Percentiles rank a stretch among this genome's conserved stretches.
phyloP scores from a whole-genome alignment of 2,113 vertebrate species.

The Pomatostomus ruficeps region DNA sequence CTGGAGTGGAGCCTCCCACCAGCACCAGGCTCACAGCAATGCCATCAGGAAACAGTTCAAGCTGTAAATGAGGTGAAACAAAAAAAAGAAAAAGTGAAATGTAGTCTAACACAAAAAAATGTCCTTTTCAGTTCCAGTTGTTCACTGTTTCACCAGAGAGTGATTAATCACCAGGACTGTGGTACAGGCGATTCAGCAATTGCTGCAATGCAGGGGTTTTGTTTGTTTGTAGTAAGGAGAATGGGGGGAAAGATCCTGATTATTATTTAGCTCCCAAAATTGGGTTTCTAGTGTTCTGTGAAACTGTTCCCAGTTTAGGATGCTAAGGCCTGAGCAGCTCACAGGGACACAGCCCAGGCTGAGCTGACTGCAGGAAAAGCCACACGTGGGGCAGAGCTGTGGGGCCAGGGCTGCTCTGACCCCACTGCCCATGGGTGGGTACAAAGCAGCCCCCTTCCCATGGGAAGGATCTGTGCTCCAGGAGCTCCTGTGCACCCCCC shows the following conservation, averaged over 20 bases:
- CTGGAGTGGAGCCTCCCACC: neutral
- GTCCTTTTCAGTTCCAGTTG: neutral
- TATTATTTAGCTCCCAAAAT: neutral
- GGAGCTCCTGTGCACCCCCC: neutral
- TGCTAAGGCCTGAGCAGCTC: neutral
- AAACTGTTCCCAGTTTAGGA: neutral
- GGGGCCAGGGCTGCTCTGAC: neutral
- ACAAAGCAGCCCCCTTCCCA: neutral
- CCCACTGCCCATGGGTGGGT: rapidly evolving
- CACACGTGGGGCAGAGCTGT: rapidly evolving
- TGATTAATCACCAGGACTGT: constrained; percentile 48
- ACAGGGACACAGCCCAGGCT: rapidly evolving
- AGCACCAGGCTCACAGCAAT: rapidly evolving
- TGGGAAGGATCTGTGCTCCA: rapidly evolving
- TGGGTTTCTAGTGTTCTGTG: neutral
- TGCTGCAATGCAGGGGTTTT: constrained; percentile 62
- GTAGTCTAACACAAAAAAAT: neutral
- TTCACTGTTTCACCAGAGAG: constrained; percentile 33
- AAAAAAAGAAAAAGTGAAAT: neutral
- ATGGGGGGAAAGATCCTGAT: neutral
- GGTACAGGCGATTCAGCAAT: neutral
- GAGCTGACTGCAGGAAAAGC: neutral
- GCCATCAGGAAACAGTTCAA: neutral
- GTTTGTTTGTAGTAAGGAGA: constrained; percentile 9
- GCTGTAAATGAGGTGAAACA: neutral